Conservation (phyloP, 2,797 vertebrate genomes). For the Paguma larvata region DNA sequence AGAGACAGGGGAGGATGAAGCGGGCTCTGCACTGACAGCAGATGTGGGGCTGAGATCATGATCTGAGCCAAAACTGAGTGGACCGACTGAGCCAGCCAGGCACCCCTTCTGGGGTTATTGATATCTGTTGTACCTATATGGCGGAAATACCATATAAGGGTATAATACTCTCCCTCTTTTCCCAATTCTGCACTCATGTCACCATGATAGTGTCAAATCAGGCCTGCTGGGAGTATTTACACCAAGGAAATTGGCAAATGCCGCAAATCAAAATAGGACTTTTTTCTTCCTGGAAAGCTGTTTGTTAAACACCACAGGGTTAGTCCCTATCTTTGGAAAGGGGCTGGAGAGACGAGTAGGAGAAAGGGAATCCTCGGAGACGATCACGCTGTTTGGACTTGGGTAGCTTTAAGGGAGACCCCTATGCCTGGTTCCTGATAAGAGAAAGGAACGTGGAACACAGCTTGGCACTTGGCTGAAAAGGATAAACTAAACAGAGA, state of each 20-base stretch:
- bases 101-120: background rate
- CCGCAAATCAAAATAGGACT: background rate
- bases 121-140: background rate
- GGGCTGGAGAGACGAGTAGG: background rate
- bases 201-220: background rate
- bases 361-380: slow-evolving; percentile 53
- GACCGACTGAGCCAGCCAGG: no score
- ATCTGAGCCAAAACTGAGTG: no score
- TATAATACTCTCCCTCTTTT: background rate
- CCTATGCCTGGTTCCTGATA: background rate
- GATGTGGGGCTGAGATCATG: no score
- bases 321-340: background rate
- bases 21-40: no score
- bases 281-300: slow-evolving; percentile 12
- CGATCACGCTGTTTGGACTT: background rate
- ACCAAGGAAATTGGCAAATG: slow-evolving; percentile 36
- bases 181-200: background rate
- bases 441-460: slow-evolving; percentile 22
- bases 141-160: background rate
- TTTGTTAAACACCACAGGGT: background rate
- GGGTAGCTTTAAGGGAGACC: background rate
- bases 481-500: slow-evolving; percentile 9
- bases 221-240: background rate
- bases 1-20: no score
- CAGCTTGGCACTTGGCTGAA: background rate